Percentiles rank a stretch among this genome's conserved stretches.
These are phyloP conservation scores for Dicerorhinus sumatrensis DNA, from an alignment of 2,113 vertebrate species.

Conservation along the genomic window DNA sequence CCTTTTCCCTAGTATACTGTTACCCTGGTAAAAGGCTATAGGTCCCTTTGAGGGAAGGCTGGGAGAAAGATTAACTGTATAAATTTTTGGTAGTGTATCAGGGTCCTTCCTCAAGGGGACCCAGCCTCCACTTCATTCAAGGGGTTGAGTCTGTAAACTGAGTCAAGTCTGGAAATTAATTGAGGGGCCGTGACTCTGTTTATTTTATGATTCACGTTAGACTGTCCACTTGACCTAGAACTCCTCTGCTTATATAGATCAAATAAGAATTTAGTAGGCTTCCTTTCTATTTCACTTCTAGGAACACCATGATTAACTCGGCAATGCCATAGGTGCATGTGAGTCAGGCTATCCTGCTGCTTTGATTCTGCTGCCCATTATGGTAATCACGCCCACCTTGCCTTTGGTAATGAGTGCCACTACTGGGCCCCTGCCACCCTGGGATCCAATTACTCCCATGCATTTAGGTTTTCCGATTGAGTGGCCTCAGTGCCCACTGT, in stretches of 20 bases:
- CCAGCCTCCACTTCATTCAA: not conserved
- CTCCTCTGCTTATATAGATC: not conserved
- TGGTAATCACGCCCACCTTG: not conserved
- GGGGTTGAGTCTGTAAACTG: not conserved
- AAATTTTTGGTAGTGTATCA: not conserved
- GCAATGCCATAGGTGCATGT: not conserved
- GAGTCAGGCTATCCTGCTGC: not conserved
- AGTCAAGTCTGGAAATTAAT: not conserved
- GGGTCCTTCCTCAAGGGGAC: not conserved
- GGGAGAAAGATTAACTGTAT: not conserved
- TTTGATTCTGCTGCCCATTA: not conserved
- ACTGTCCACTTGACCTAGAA: not conserved
- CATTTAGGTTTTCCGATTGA: not conserved
- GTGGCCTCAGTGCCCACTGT: not conserved
- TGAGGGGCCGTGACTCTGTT: not conserved
- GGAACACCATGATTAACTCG: not conserved
- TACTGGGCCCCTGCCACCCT: not conserved
- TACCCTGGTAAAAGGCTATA: not conserved
- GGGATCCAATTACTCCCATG: not conserved
- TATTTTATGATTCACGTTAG: not conserved
- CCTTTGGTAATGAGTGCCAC: not conserved
- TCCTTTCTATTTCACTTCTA: not conserved
- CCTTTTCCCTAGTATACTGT: not conserved
- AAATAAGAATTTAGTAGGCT: not conserved
- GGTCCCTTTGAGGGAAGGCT: not conserved